Base-by-base conservation (phyloP, 2,113 vertebrate genomes). In the Lutjanus erythropterus region DNA sequence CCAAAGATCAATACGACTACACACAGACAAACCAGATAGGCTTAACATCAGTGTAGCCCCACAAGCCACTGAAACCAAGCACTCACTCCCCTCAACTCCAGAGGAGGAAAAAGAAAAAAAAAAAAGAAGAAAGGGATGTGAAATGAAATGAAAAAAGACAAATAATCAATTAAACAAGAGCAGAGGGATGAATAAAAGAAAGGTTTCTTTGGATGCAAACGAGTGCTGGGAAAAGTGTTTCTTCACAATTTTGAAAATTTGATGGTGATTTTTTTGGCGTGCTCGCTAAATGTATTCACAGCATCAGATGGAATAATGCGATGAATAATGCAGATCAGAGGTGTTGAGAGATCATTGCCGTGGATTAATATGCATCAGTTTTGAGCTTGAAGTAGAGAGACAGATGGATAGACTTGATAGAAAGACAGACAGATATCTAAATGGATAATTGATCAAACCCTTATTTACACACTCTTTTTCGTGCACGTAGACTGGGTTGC, bases 91-190 rank as follows among this genome's bases (percentile, higher is more conserved):
- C 66, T 69, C 60, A 71, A 85, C 80, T 70, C 75, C 27, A 23
- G 47, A 9, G 31, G 7, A 71, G 59, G 60, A 46, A 15, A 18
- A 14, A 39, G 42, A 41, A 44, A 53, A 23, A 76, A 67, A 53
- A 49, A 19, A 12, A 71, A 59, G 35, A 59, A 71, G 58, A 88
- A 80, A 78, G 50, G 59, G 53, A 79, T 78, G 72, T 74, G 74
- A 80, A 88, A 85, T 75, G 25, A 82, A 89, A 89, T 84, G 68
- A 81, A 84, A 88, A 84, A 85, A 91, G 85, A 91, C 81, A 93
- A 92, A 92, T 86, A 92, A 94, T 93, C 85, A 91, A 94, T 92
- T 91, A 92, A 93, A 91, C 89, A 93, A 66, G 88, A 94, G 89
- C 67, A 37, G 66, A 60, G 69, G 41, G n/a, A 87, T 89, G 77